Conservation (phyloP, 2,888 invertebrate species). For the Rhagonycha lutea region DNA sequence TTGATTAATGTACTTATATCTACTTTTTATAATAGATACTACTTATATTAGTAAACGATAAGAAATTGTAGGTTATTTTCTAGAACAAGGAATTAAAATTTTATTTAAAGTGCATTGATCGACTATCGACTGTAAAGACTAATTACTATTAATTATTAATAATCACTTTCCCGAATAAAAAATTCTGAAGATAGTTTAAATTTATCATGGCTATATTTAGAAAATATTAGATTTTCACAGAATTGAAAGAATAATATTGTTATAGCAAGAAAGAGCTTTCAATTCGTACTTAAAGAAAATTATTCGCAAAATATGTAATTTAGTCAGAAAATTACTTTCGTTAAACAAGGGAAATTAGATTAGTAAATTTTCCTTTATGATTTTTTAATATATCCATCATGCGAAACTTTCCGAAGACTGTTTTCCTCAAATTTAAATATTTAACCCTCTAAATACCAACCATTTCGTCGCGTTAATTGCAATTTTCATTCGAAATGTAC, state of each 20-base stretch:
- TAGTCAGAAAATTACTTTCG: background rate
- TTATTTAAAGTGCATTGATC: background rate
- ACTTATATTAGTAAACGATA: background rate
- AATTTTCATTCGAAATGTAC: background rate
- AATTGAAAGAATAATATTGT: background rate
- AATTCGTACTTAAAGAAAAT: background rate
- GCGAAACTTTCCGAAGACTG: background rate
- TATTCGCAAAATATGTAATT: background rate
- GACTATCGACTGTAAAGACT: background rate
- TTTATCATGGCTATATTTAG: background rate
- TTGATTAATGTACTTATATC: background rate
- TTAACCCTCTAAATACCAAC: background rate
- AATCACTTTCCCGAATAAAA: background rate
- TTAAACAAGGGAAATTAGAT: background rate
- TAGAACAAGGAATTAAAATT: background rate
- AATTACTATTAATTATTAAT: background rate
- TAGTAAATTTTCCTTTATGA: background rate
- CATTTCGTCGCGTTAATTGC: background rate
- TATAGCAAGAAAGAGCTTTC: background rate
- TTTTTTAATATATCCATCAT: background rate
- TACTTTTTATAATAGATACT: background rate
- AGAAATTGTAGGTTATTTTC: background rate
- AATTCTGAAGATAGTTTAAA: background rate
- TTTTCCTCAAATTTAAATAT: background rate
- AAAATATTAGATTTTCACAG: no score